Evolutionary conservation across 2,797 vertebrate genomes (phyloP).

Genomic region (Ctenochaetus hawaiiensis): DNA sequence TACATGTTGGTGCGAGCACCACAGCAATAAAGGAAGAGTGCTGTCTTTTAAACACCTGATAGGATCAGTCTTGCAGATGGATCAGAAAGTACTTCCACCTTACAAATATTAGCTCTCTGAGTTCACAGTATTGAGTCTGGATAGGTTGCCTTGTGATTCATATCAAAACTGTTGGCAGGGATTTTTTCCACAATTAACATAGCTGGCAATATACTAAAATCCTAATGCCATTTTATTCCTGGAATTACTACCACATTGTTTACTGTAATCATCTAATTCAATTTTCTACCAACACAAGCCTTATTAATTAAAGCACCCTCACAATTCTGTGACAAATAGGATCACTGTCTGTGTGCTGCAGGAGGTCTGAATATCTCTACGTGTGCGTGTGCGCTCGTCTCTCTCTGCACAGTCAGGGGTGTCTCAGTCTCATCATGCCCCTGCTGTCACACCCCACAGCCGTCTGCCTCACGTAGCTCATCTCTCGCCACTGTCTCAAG

Average conservation of each 20-base stretch:
- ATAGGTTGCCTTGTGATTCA: neutral
- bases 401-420: slow-evolving; percentile 17
- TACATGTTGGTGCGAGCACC: too few species aligned
- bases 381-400: slow-evolving; percentile 3
- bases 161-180: neutral
- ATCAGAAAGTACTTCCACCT: too few species aligned
- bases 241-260: slow-evolving; percentile 39
- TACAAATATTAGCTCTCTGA: neutral
- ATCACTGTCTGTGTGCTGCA: slow-evolving; percentile 50
- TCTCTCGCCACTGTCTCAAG: slow-evolving; percentile 13
- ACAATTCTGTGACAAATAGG: slow-evolving; percentile 69
- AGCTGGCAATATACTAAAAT: neutral
- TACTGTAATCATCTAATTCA: slow-evolving; percentile 52
- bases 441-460: slow-evolving; percentile 22
- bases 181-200: neutral
- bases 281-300: slow-evolving; percentile 48
- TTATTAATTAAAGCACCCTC: slow-evolving; percentile 62
- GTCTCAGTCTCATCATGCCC: slow-evolving; percentile 28
- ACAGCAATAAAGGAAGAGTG: neutral
- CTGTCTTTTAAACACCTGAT: slow-evolving; percentile 2
- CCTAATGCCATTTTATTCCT: slow-evolving; percentile 21
- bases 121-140: neutral
- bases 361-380: slow-evolving; percentile 43
- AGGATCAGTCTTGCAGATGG: neutral
- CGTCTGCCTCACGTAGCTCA: slow-evolving; percentile 18